Evolutionary conservation across 2,888 invertebrate species (phyloP).

Genomic region (Candidula unifasciata): DNA sequence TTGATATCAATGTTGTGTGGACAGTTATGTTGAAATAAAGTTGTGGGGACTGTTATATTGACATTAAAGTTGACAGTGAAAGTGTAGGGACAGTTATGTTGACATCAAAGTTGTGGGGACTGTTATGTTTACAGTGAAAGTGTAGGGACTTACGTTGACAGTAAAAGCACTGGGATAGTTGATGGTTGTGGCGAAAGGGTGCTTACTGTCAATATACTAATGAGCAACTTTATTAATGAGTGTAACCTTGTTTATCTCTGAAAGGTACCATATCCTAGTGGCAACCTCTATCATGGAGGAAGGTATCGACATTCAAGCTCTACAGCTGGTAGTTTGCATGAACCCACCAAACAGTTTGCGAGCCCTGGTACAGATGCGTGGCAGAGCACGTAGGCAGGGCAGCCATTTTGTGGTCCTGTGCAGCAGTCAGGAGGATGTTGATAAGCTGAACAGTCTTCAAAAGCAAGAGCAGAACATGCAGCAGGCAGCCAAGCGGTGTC

Average conservation of each 20-base stretch:
- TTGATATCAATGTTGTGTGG: too few species aligned
- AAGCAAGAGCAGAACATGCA: slow-evolving; percentile 69
- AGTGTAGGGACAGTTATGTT: too few species aligned
- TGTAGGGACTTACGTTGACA: neutral
- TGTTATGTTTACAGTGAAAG: neutral
- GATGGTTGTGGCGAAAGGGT: too few species aligned
- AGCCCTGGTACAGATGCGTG: slow-evolving; percentile 74
- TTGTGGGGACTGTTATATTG: too few species aligned
- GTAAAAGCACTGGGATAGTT: too few species aligned
- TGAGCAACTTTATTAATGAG: neutral
- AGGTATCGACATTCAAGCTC: slow-evolving; percentile 73
- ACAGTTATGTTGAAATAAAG: too few species aligned
- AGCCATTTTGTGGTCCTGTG: slow-evolving; percentile 73
- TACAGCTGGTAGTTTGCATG: slow-evolving; percentile 72
- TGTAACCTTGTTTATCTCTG: neutral
- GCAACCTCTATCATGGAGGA: slow-evolving; percentile 75
- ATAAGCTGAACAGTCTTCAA: slow-evolving; percentile 62
- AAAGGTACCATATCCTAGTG: slow-evolving; percentile 63
- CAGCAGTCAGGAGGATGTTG: slow-evolving; percentile 62
- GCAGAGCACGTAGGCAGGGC: slow-evolving; percentile 68
- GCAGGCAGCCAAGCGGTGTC: slow-evolving; percentile 60
- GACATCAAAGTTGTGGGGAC: too few species aligned
- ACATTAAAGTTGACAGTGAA: too few species aligned
- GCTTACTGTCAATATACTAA: neutral
- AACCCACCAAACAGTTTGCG: slow-evolving; percentile 72